Evolutionary conservation across 2,888 invertebrate genomes (phyloP), one percentile per base, ranked within the genome.

Genomic region (Drosophila recens): DNA sequence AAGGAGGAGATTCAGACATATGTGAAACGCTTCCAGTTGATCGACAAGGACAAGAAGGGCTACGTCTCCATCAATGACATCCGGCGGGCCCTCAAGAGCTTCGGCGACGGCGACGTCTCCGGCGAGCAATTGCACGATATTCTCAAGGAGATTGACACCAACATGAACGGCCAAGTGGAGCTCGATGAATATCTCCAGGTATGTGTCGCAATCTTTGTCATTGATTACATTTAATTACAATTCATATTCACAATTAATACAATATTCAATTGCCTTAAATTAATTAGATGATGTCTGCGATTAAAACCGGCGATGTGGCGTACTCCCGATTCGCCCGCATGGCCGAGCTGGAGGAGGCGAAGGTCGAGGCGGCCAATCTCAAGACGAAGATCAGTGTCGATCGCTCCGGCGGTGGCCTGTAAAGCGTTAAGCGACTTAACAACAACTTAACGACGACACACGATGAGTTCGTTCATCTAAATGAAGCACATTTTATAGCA

Each of bases 81-180:
- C 80, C 94, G 99, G 80, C 95, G 97, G 91, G 97, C 98, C 92
- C 95, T 99, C 68, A 98, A 99, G 96, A 95, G 94, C 93, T 95
- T 95, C 91, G 97, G 96, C 86, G 97, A 96, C 93, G 94, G 94
- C 90, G 97, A 97, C 85, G 95, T 98, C 81, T 95, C 97, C 68
- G 98, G 98, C 68, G 97, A 97, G 93, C 97, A 98, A 93, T 95
- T 99, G 90, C 99, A 99, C 94, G 98, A 99, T 93, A 98, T 99
- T 92, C 95, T 99, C 89, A 96, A 95, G 93, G 99, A 99, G 94
- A 99, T 99, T 92, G 99, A 99, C 94, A 96, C 99, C 91, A 99
- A 99, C 93, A 98, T 98, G 96, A 99, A 99, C 94, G 99, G 99
- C 91, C 98, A 99, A 94, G 98, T 99, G 92, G 99, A 99, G 94